A percentile compares a stretch with the other conserved stretches of the same genome.
phyloP scores from a whole-genome alignment of 2,113 vertebrate species.

The Chinchilla lanigera region DNA sequence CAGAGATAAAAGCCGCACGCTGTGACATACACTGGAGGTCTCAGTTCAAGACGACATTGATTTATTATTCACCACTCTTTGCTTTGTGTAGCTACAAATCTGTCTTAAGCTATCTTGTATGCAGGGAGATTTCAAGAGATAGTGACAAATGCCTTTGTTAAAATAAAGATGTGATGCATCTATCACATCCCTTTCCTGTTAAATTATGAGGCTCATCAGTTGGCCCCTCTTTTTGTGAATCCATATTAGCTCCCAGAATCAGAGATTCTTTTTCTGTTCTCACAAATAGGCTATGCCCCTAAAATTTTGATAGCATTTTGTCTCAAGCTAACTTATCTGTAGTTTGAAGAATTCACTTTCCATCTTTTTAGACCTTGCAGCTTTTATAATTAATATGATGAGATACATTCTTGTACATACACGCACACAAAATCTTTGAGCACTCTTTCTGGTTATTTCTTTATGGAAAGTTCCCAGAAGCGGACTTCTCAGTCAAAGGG shows the following conservation, averaged over 20 bases:
- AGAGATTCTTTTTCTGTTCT: background rate
- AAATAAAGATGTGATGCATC: background rate
- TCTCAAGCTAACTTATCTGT: background rate
- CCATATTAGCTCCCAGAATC: background rate
- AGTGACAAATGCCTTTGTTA: constrained; percentile 32
- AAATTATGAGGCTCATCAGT: background rate
- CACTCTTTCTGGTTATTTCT: background rate
- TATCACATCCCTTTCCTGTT: background rate
- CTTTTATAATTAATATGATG: background rate
- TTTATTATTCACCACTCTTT: constrained; percentile 28
- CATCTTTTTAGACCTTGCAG: background rate
- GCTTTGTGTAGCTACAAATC: constrained; percentile 10
- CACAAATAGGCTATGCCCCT: background rate
- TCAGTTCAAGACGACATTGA: background rate
- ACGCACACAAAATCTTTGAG: background rate
- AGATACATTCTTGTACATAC: background rate
- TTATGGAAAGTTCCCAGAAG: background rate
- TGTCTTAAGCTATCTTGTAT: background rate
- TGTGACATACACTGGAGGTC: background rate
- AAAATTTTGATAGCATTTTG: background rate
- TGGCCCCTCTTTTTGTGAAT: background rate
- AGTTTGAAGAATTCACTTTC: background rate
- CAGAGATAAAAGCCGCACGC: background rate
- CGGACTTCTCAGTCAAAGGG: background rate
- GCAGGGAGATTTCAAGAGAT: background rate